Percentiles rank a stretch among this genome's conserved stretches.
Evolutionary conservation across 2,888 invertebrate species (phyloP).

Genomic region (Phoenoteleia sp.): DNA sequence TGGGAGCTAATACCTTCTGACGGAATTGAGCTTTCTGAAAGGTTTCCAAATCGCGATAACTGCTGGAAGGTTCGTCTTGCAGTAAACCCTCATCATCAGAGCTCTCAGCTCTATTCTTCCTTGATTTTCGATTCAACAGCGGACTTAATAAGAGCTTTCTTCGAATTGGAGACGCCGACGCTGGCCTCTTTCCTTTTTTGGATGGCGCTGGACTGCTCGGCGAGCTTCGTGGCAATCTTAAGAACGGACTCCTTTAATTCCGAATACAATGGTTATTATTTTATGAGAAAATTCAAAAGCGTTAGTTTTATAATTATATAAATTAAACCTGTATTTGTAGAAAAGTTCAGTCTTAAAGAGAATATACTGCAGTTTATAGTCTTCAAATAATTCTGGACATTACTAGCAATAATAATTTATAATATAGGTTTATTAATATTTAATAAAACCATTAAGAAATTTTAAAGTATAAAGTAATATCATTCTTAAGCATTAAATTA

Average conservation of each 20-base stretch:
- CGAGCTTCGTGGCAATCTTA: slow-evolving; percentile 91
- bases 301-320: too few relatives aligned
- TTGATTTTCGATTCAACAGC: slow-evolving; percentile 91
- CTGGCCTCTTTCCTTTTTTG: slow-evolving; percentile 92
- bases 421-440: too few relatives aligned
- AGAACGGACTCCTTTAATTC: slow-evolving; percentile 52
- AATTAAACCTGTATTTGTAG: too few relatives aligned
- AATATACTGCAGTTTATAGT: too few relatives aligned
- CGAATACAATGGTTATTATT: not conserved
- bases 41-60: slow-evolving; percentile 95
- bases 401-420: too few relatives aligned
- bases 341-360: too few relatives aligned
- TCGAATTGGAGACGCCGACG: slow-evolving; percentile 93
- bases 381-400: too few relatives aligned
- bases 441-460: too few relatives aligned
- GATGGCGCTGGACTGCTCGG: slow-evolving; percentile 92
- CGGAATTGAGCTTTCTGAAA: slow-evolving; percentile 97
- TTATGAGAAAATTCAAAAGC: too few relatives aligned
- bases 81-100: slow-evolving; percentile 92
- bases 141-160: slow-evolving; percentile 94
- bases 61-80: slow-evolving; percentile 88
- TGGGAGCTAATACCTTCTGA: slow-evolving; percentile 91
- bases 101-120: slow-evolving; percentile 93
- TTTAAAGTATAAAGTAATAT: too few relatives aligned
- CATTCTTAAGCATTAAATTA: too few relatives aligned